phyloP scores from a whole-genome alignment of 2,888 invertebrate genomes.

The Therioaphis trifolii region DNA sequence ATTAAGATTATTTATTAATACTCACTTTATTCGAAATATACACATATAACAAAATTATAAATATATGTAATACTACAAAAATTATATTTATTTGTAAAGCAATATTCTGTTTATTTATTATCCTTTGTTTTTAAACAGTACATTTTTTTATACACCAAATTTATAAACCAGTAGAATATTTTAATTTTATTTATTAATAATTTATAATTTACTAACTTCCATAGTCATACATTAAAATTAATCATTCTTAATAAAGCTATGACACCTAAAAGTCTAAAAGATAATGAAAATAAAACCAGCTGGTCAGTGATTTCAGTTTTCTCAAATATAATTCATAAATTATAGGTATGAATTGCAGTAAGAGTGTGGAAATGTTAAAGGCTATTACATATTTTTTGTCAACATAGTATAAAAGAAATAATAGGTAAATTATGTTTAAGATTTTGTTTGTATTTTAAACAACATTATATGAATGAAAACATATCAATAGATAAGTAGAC shows the following conservation, averaged over 20 bases:
- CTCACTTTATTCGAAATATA: background rate
- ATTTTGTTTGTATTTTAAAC: background rate
- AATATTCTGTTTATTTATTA: too few species aligned
- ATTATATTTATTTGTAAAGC: background rate
- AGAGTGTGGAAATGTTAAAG: background rate
- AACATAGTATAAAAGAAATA: background rate
- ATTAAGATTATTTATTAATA: background rate
- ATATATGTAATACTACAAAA: background rate
- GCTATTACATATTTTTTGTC: background rate
- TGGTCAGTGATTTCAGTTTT: background rate
- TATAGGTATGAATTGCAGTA: too few species aligned
- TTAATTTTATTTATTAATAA: too few species aligned
- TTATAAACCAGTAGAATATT: too few species aligned
- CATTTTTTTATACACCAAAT: too few species aligned
- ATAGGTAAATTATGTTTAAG: background rate
- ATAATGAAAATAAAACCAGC: conserved; percentile 6
- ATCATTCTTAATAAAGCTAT: too few species aligned
- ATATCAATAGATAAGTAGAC: conserved; percentile 7
- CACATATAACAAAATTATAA: background rate
- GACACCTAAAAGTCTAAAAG: background rate
- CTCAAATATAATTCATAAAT: background rate
- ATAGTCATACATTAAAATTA: too few species aligned
- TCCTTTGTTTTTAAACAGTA: too few species aligned
- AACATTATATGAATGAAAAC: background rate
- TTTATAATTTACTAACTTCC: too few species aligned